Evolutionary conservation across 2,113 vertebrate species (phyloP).

Genomic region (Sclerurus mexicanus): DNA sequence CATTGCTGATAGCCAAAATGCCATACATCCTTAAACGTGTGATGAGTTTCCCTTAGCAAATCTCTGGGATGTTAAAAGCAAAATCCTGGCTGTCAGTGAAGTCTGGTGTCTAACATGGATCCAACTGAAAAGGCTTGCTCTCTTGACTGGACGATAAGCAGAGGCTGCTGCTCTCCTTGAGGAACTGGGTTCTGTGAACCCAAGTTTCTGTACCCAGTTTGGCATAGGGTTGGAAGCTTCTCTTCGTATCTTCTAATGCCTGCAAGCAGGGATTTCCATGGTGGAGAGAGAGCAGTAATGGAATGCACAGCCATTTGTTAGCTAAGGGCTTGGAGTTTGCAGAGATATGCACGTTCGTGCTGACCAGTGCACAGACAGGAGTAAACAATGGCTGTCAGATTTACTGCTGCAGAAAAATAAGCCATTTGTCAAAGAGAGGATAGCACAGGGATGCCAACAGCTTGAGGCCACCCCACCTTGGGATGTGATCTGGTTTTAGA

Average conservation of each 20-base stretch:
- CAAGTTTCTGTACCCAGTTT: not conserved
- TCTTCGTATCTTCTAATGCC: not conserved
- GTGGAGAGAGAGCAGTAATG: not conserved
- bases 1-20: not conserved
- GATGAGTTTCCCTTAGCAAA: not conserved
- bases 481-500: not conserved
- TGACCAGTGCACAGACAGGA: constrained; percentile 2
- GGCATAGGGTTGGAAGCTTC: not conserved
- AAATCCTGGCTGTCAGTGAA: not conserved
- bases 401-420: constrained; percentile 60
- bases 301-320: constrained; percentile 24
- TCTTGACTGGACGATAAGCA: not conserved
- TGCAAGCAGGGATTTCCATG: not conserved
- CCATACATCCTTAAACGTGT: not conserved
- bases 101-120: not conserved
- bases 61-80: not conserved
- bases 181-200: not conserved
- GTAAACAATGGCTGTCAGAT: constrained; percentile 27
- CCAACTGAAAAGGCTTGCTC: not conserved
- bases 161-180: not conserved
- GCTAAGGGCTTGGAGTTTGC: not conserved
- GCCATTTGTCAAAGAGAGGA: constrained; percentile 20
- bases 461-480: not conserved
- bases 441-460: constrained; percentile 1
- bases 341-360: not conserved